Evolutionary conservation across 2,888 invertebrate species (phyloP).

Genomic region (Amphimallon solstitiale): DNA sequence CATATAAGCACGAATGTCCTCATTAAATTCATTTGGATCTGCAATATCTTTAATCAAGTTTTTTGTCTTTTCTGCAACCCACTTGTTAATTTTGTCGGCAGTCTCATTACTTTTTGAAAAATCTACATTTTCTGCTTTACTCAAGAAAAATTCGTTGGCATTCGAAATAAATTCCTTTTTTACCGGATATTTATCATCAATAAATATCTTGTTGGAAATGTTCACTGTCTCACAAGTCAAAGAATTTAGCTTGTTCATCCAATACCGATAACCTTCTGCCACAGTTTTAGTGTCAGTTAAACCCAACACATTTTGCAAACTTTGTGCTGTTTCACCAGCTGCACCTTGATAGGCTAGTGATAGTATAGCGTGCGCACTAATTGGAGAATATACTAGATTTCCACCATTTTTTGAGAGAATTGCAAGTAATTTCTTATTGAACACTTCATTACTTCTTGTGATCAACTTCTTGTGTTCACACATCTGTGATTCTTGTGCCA

Average conservation of each 20-base stretch:
- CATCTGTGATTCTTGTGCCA: too few species aligned
- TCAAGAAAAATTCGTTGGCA: slow-evolving; percentile 71
- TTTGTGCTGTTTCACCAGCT: slow-evolving; percentile 54
- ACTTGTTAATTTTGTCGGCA: slow-evolving; percentile 74
- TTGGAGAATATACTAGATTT: slow-evolving; percentile 62
- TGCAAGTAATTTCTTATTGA: too few species aligned
- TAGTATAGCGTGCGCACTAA: slow-evolving; percentile 61
- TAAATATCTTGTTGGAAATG: slow-evolving; percentile 77
- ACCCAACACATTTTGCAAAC: slow-evolving; percentile 52
- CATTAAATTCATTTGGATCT: slow-evolving; percentile 66
- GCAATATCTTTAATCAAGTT: too few species aligned
- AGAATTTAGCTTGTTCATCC: slow-evolving; percentile 55
- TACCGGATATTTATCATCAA: slow-evolving; percentile 67
- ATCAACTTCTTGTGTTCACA: too few species aligned
- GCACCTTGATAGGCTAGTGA: slow-evolving; percentile 60
- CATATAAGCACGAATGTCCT: slow-evolving; percentile 74
- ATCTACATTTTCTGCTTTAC: slow-evolving; percentile 71
- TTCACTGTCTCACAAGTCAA: slow-evolving; percentile 66
- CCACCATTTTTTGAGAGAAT: slow-evolving; percentile 43
- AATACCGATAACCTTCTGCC: slow-evolving; percentile 47
- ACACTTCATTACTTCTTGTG: too few species aligned
- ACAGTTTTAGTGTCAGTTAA: slow-evolving; percentile 42
- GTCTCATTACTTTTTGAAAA: slow-evolving; percentile 69
- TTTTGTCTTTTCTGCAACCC: too few species aligned
- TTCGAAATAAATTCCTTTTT: slow-evolving; percentile 67